These are phyloP conservation scores for Leptonema lineaticorne DNA, from an alignment of 1,140 invertebrate species.

Conservation along the genomic window DNA sequence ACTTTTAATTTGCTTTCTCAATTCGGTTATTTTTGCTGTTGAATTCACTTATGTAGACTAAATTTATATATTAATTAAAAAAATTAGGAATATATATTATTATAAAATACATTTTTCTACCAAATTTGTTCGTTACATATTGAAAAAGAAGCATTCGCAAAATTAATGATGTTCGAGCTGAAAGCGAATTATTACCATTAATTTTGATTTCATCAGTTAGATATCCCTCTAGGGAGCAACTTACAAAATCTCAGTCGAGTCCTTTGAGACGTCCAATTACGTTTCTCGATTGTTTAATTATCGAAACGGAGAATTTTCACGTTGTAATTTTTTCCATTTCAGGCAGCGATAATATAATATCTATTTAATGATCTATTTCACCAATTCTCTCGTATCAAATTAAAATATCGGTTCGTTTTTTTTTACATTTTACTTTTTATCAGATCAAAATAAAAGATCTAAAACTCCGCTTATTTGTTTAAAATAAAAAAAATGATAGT, in stretches of 20 bases:
- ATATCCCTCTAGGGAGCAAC: background rate
- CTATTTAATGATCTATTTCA: constrained; percentile 1
- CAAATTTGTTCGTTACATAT: too few relatives aligned
- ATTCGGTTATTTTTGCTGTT: background rate
- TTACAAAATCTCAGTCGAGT: background rate
- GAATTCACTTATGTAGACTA: background rate
- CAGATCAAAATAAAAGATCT: too few relatives aligned
- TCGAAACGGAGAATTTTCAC: constrained; percentile 9
- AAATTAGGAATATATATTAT: too few relatives aligned
- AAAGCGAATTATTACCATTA: too few relatives aligned
- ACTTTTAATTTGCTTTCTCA: background rate
- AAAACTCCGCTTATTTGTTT: too few relatives aligned
- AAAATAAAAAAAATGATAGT: too few relatives aligned
- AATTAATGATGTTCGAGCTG: too few relatives aligned
- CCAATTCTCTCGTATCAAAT: background rate
- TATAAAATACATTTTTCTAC: too few relatives aligned
- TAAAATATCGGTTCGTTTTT: too few relatives aligned
- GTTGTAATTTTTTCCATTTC: constrained; percentile 2
- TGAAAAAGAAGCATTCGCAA: too few relatives aligned
- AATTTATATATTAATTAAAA: too few relatives aligned
- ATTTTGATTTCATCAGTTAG: constrained; percentile 9
- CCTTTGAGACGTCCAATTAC: constrained; percentile 23
- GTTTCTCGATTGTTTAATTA: constrained; percentile 28
- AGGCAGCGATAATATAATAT: constrained; percentile 17
- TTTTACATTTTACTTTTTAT: too few relatives aligned